Conservation (phyloP, 2,888 invertebrate species). For the Mylabris sibirica region DNA sequence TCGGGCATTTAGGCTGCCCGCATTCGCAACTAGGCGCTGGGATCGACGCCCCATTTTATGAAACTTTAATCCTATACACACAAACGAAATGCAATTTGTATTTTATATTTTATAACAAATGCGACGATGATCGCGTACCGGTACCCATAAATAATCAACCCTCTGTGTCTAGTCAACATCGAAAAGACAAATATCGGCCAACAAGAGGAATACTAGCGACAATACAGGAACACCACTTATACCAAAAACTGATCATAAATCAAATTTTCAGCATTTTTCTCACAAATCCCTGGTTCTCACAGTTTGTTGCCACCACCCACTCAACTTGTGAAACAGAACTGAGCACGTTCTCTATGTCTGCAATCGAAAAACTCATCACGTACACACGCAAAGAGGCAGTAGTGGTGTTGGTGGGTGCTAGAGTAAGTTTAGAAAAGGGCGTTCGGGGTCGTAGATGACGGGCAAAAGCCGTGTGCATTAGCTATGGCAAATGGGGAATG, state of each 20-base stretch:
- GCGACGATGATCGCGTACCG: constrained; percentile 1
- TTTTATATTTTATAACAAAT: constrained; percentile 10
- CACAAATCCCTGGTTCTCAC: not conserved
- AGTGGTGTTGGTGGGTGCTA: constrained; percentile 24
- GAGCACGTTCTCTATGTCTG: constrained; percentile 12
- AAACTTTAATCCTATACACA: constrained; percentile 4
- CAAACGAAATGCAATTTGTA: constrained; percentile 9
- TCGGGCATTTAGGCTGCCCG: constrained; percentile 18
- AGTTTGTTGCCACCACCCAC: constrained; percentile 6
- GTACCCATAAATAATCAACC: constrained; percentile 7
- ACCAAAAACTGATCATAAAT: constrained; percentile 1
- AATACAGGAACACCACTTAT: not conserved
- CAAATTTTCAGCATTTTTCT: not conserved
- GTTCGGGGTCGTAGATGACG: constrained; percentile 12
- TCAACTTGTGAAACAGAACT: constrained; percentile 8
- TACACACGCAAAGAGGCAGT: constrained; percentile 31
- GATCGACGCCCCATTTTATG: constrained; percentile 1
- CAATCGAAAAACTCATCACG: constrained; percentile 38
- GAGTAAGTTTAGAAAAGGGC: constrained; percentile 7
- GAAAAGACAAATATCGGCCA: constrained; percentile 6
- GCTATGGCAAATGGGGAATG: constrained; percentile 8
- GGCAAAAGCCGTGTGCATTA: constrained; percentile 14
- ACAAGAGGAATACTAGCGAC: constrained; percentile 1
- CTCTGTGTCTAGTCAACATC: constrained; percentile 6
- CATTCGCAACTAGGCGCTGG: constrained; percentile 7